phyloP scores from a whole-genome alignment of 1,140 invertebrate genomes.

The Trichoplusia ni region DNA sequence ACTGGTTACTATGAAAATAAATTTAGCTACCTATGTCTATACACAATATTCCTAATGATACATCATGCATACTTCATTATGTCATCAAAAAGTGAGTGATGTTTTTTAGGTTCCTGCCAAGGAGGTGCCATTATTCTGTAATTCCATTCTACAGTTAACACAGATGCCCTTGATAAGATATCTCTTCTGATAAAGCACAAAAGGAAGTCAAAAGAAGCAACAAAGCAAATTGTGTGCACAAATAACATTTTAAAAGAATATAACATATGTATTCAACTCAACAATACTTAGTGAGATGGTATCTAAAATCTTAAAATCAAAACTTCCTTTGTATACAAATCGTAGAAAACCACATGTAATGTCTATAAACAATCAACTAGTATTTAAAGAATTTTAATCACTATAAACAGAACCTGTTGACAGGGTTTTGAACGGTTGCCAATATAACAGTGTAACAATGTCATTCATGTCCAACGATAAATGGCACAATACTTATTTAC shows the following conservation, averaged over 20 bases:
- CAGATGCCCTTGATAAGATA: conserved; percentile 14
- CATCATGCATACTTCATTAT: too few relatives aligned
- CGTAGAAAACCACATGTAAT: conserved; percentile 24
- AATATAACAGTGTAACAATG: conserved; percentile 33
- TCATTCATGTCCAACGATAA: conserved; percentile 24
- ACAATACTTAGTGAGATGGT: too few relatives aligned
- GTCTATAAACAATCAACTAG: conserved; percentile 25
- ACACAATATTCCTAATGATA: too few relatives aligned
- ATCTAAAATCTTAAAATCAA: too few relatives aligned
- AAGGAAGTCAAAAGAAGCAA: conserved; percentile 13
- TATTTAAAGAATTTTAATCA: conserved; percentile 30
- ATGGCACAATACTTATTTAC: conserved; percentile 25
- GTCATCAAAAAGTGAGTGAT: too few relatives aligned
- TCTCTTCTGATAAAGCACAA: conserved; percentile 13
- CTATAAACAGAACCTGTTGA: conserved; percentile 40
- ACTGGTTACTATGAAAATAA: too few relatives aligned
- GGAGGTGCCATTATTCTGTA: conserved; percentile 8
- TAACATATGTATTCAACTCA: neutral
- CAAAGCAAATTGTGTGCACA: neutral
- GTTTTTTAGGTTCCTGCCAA: neutral
- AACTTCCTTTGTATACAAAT: neutral
- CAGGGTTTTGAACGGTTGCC: conserved; percentile 38
- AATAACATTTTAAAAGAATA: neutral
- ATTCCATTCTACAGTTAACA: conserved; percentile 4
- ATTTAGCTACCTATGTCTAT: too few relatives aligned